Evolutionary conservation across 1,140 invertebrate species (phyloP).

Genomic region (Drosophila serrata): DNA sequence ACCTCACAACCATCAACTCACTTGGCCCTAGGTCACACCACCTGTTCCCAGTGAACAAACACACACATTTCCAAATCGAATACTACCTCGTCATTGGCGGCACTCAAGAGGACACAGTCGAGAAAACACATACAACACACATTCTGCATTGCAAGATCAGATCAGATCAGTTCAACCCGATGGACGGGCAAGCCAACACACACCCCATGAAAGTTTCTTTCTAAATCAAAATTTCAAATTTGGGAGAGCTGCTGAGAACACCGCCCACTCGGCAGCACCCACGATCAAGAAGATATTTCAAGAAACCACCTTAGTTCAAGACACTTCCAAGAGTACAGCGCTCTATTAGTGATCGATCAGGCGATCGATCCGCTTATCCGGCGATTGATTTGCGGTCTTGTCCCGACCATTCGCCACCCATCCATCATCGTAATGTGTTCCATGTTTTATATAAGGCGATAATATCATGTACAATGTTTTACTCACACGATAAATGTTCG

Average conservation of each 20-base stretch:
- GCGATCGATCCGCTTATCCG: conserved; percentile 1
- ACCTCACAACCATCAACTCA: background rate
- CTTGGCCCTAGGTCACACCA: conserved; percentile 2
- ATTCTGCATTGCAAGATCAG: conserved; percentile 17
- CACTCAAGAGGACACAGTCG: conserved; percentile 6
- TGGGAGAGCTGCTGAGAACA: background rate
- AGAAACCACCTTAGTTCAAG: background rate
- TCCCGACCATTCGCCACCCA: conserved; percentile 10
- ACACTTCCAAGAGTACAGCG: conserved; percentile 20
- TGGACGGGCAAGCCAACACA: background rate
- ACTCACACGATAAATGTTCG: conserved; percentile 37
- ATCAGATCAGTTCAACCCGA: conserved; percentile 52
- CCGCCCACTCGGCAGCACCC: conserved; percentile 1
- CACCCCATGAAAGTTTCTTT: background rate
- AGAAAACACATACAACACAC: conserved; percentile 3
- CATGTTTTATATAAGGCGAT: conserved; percentile 58
- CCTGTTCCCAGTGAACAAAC: conserved; percentile 2
- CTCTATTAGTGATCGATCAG: background rate
- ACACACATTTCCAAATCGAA: conserved; percentile 4
- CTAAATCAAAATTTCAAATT: conserved; percentile 26
- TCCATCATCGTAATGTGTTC: conserved; percentile 1
- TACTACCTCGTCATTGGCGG: conserved; percentile 30
- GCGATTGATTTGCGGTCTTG: background rate
- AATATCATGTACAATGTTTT: conserved; percentile 80
- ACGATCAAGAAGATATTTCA: background rate